Percentiles rank a stretch among this genome's conserved stretches.
These are phyloP conservation scores for Stenopsyche tienmushanensis DNA, from an alignment of 1,140 invertebrate species.

Conservation along the genomic window DNA sequence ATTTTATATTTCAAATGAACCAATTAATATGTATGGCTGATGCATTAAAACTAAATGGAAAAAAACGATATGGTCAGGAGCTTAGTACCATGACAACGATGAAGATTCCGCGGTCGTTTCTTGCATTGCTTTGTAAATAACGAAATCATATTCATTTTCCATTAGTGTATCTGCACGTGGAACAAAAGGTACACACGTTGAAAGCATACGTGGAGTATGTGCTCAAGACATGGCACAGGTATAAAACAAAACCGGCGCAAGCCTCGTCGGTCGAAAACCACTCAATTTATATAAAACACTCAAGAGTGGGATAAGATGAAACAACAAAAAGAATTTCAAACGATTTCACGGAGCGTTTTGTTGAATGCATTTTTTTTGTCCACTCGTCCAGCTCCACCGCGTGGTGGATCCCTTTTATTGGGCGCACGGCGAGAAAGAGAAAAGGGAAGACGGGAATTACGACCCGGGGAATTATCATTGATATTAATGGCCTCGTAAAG, in stretches of 20 bases:
- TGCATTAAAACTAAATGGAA: too few relatives aligned
- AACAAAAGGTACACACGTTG: background rate
- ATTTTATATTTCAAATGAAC: too few relatives aligned
- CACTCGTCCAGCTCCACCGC: too few relatives aligned
- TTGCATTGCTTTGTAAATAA: too few relatives aligned
- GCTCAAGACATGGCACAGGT: constrained; percentile 3
- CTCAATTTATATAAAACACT: constrained; percentile 40
- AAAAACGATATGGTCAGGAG: too few relatives aligned
- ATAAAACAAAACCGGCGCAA: constrained; percentile 15
- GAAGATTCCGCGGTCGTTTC: too few relatives aligned
- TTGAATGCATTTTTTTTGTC: constrained; percentile 23
- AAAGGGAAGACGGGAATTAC: constrained; percentile 5
- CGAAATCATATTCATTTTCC: background rate
- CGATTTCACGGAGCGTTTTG: constrained; percentile 38
- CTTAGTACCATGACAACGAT: too few relatives aligned
- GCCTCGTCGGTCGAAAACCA: constrained; percentile 23
- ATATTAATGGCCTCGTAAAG: constrained; percentile 27
- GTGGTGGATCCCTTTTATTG: background rate
- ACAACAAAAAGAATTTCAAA: constrained; percentile 37
- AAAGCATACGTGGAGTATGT: background rate
- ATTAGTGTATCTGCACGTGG: too few relatives aligned
- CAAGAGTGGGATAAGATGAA: constrained; percentile 31
- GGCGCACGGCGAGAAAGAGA: background rate
- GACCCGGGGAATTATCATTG: constrained; percentile 17
- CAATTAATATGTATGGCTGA: too few relatives aligned